Percentiles rank a stretch among this genome's conserved stretches.
phyloP scores from a whole-genome alignment of 2,888 invertebrate genomes.

The Trichopoda pennipes region DNA sequence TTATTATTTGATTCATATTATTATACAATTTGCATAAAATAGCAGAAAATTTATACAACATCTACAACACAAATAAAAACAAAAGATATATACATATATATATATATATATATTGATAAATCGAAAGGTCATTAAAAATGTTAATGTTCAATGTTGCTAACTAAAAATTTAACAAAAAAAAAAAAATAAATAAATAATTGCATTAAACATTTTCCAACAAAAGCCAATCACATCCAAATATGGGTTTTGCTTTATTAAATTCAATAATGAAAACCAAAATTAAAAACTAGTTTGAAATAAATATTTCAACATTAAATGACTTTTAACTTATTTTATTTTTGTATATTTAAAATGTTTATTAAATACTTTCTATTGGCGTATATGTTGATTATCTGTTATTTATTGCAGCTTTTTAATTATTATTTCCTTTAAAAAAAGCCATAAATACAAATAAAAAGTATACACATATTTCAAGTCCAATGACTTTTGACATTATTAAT shows the following conservation, averaged over 20 bases:
- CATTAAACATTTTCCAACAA: background rate
- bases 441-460: constrained; percentile 42
- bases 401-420: constrained; percentile 28
- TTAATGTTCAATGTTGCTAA: constrained; percentile 4
- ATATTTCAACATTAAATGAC: constrained; percentile 13
- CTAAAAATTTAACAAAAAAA: background rate
- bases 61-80: too few species aligned
- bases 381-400: constrained; percentile 15
- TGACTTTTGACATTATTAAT: constrained; percentile 62
- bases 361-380: background rate
- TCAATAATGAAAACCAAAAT: background rate
- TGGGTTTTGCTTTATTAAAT: background rate
- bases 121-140: constrained; percentile 14
- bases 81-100: too few species aligned
- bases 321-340: background rate
- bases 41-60: too few species aligned
- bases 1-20: too few species aligned
- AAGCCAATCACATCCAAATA: background rate
- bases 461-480: constrained; percentile 59
- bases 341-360: background rate
- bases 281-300: background rate
- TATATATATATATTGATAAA: too few species aligned
- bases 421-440: background rate
- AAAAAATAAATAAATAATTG: background rate
- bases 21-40: too few species aligned